Conservation (phyloP, 2,113 vertebrate species). For the Ailurus styani region DNA sequence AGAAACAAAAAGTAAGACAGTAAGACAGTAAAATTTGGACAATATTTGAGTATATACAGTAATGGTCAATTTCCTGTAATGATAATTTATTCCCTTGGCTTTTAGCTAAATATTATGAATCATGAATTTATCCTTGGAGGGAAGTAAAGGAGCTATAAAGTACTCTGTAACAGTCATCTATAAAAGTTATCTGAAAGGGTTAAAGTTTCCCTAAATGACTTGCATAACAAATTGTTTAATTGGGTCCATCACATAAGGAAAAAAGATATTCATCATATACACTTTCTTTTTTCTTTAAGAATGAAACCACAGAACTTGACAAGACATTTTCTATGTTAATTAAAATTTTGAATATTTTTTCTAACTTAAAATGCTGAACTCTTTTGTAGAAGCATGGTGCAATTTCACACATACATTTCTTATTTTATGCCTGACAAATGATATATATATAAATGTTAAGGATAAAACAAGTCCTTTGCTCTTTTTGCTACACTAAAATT, state of each 20-base stretch:
- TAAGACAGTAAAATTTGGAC: neutral
- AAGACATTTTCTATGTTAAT: constrained; percentile 24
- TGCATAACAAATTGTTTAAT: neutral
- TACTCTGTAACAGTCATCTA: neutral
- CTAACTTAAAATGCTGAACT: neutral
- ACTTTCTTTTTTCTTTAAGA: neutral
- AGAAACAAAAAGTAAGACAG: neutral
- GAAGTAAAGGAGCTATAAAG: neutral
- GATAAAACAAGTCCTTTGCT: neutral
- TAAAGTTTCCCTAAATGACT: neutral
- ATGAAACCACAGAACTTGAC: neutral
- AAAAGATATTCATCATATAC: neutral
- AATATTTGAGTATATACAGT: neutral
- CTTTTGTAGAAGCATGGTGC: neutral
- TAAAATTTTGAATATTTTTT: constrained; percentile 42
- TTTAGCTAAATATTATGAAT: neutral
- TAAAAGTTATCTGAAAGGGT: neutral
- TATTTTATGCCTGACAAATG: neutral
- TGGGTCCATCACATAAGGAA: neutral
- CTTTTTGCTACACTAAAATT: neutral
- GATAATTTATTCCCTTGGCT: neutral
- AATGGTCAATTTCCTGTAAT: neutral
- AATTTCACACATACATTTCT: neutral
- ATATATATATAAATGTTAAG: neutral
- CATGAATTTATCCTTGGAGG: neutral